Evolutionary conservation across 2,888 invertebrate species (phyloP), one percentile per base, ranked within the genome.

Genomic region (Metalampra italica): DNA sequence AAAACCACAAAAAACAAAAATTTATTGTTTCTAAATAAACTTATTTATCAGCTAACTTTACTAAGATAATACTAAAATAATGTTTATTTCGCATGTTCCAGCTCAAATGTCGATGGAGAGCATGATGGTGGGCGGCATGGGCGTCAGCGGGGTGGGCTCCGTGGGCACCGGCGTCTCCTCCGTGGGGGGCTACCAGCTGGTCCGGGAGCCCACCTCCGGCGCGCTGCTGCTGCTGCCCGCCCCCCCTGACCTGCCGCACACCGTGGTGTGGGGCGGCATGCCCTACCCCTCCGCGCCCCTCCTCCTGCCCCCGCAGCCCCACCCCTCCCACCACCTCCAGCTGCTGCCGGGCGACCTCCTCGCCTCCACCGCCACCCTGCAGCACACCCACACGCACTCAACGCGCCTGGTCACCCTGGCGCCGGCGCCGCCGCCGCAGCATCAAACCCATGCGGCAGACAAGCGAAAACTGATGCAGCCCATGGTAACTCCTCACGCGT

Each of bases 201-300:
- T 96, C 45, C 92, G 97, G 56, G 97, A 97, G 76, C 95, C 96
- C 30, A 91, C 94, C 15, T 95, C 95, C 3, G 96, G 97, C 42
- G 96, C 96, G 62, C 90, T 96, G 53, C 91, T 96, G 57, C 92
- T 96, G 56, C 90, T 96, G 62, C 95, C 96, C 42, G 91, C 95
- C 36, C 92, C 94, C 42, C 93, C 80, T 2, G 93, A 94, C 67
- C 85, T 94, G 55, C 94, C 93, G 56, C 93, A 94, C 73, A 91
- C 94, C 0, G 93, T 94, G 41, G 92, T 94, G 14, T 94, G 94
- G 94, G 94, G 94, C 37, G 92, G 93, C 64, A 91, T 94, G 72
- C 77, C 89, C 53, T 88, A 88, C 57, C 74, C 86, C 1, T 79
- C 88, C 0, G 72, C 86, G 51, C 88, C 88, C 0, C 64, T 88